A percentile compares a stretch with the other conserved stretches of the same genome.
These are phyloP conservation scores for Pelmatolapia mariae DNA, from an alignment of 2,113 vertebrate genomes.

Conservation along the genomic window DNA sequence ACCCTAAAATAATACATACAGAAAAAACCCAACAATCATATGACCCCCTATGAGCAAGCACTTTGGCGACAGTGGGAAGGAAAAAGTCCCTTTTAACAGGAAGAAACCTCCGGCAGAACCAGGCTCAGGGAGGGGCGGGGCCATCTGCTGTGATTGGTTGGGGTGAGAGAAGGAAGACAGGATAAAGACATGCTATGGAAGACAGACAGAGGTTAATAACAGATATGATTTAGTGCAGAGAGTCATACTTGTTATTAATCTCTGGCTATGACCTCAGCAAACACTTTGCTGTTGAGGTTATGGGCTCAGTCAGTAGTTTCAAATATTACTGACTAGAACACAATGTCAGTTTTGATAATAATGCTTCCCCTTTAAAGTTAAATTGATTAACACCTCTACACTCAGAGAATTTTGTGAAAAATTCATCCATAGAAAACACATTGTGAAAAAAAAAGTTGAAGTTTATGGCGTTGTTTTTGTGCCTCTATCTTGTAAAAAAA, in stretches of 20 bases:
- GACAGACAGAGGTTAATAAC: not conserved
- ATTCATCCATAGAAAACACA: not conserved
- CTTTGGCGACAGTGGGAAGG: too few relatives aligned
- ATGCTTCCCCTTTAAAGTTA: not conserved
- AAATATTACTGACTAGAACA: not conserved
- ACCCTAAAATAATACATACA: not conserved
- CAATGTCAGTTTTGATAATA: not conserved
- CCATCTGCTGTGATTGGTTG: fast-evolving
- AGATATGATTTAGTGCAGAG: not conserved
- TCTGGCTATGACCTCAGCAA: not conserved
- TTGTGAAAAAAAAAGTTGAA: not conserved
- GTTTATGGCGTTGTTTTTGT: not conserved
- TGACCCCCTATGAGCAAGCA: too few relatives aligned
- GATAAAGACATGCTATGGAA: not conserved
- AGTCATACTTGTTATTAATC: not conserved
- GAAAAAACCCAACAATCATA: not conserved
- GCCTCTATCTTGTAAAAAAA: not conserved
- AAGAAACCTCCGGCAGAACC: fast-evolving
- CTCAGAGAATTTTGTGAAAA: not conserved
- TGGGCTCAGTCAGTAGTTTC: not conserved
- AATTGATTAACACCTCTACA: not conserved
- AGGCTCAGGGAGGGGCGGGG: not conserved
- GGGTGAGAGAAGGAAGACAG: not conserved
- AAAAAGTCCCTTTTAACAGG: not conserved
- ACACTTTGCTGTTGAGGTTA: not conserved